phyloP scores from a whole-genome alignment of 2,797 vertebrate genomes.

The Halcyon leucocephala region DNA sequence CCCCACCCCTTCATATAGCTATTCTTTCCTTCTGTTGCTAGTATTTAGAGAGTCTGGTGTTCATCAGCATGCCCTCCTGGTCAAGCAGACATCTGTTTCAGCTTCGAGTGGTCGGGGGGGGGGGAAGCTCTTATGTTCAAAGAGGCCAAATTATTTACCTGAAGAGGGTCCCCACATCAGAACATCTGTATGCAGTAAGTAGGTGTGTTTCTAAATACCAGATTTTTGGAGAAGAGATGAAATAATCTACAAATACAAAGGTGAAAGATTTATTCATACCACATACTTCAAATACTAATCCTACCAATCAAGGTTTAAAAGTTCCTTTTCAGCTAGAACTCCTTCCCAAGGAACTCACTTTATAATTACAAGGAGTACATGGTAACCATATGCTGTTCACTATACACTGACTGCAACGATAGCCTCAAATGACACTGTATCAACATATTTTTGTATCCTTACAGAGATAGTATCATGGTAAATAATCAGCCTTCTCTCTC shows the following conservation, averaged over 20 bases:
- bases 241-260: neutral
- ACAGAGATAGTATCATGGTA: neutral
- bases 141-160: slow-evolving; percentile 18
- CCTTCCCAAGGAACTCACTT: neutral
- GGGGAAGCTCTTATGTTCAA: neutral
- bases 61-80: slow-evolving; percentile 23
- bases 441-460: neutral
- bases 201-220: neutral
- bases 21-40: neutral
- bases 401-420: neutral
- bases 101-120: neutral
- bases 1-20: neutral
- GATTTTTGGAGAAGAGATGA: neutral
- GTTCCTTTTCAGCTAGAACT: neutral
- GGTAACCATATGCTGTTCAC: neutral
- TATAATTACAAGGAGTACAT: neutral
- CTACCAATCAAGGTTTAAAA: neutral
- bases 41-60: neutral
- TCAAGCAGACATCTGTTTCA: slow-evolving; percentile 22
- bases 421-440: neutral
- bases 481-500: neutral
- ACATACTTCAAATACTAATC: neutral
- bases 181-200: neutral
- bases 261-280: neutral
- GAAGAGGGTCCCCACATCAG: neutral